Percentiles rank a stretch among this genome's conserved stretches.
These are phyloP conservation scores for Mionectes macconnelli DNA, from an alignment of 2,113 vertebrate species.

Conservation along the genomic window DNA sequence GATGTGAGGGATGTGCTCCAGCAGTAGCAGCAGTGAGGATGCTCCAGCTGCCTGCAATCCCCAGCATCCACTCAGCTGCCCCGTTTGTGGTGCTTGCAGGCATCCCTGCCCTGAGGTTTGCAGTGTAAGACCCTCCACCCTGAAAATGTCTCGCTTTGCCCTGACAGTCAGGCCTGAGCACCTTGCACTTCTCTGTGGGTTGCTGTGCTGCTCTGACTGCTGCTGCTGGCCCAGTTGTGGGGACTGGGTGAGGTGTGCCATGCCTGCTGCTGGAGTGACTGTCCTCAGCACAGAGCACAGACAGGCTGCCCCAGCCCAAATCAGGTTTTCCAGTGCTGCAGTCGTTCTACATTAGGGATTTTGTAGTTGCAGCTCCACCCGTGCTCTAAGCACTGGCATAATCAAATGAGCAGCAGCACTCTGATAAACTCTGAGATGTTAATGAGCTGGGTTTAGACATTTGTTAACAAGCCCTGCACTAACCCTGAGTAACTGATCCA, in stretches of 20 bases:
- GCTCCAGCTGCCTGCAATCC: background rate
- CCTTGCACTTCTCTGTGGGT: background rate
- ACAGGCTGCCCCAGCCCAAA: background rate
- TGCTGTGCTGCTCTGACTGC: background rate
- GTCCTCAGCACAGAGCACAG: fast-evolving
- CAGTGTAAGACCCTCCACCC: background rate
- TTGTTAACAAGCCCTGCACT: background rate
- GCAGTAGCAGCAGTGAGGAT: background rate
- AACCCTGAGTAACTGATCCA: background rate
- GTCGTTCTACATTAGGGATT: background rate
- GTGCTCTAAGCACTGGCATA: background rate
- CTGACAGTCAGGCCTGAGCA: background rate
- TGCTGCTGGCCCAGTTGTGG: background rate
- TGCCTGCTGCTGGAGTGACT: background rate
- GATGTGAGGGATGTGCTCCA: background rate
- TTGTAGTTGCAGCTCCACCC: background rate
- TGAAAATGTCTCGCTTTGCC: fast-evolving
- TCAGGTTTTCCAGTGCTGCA: background rate
- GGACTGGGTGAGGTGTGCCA: fast-evolving
- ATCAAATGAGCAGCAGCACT: background rate
- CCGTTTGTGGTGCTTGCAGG: background rate
- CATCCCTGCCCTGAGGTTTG: background rate
- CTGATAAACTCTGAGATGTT: background rate
- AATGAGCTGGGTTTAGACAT: background rate
- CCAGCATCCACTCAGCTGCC: background rate